Conservation (phyloP, 2,888 invertebrate genomes). For the Hypercompe scribonia region DNA sequence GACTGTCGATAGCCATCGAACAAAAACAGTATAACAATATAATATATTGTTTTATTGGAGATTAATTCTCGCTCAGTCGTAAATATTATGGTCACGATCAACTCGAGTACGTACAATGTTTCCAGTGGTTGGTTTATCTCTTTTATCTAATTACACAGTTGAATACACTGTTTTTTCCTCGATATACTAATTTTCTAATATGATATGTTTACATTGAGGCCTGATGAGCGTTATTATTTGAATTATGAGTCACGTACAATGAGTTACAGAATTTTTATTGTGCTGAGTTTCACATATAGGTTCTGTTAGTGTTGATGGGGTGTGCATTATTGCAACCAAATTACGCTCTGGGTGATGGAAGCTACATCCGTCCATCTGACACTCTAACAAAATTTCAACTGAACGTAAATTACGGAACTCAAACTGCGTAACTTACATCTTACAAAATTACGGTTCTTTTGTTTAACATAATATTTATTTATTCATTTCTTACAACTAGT, state of each 20-base stretch:
- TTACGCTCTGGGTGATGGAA: too few species aligned
- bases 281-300: too few species aligned
- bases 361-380: too few species aligned
- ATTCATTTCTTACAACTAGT: too few species aligned
- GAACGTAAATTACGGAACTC: too few species aligned
- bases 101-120: not conserved
- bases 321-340: too few species aligned
- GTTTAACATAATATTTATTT: too few species aligned
- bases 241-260: not conserved
- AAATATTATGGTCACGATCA: not conserved
- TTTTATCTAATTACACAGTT: not conserved
- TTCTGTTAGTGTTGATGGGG: too few species aligned
- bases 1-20: not conserved
- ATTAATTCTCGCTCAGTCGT: not conserved
- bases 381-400: too few species aligned
- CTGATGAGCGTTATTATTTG: not conserved
- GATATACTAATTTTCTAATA: not conserved
- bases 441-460: too few species aligned
- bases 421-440: too few species aligned
- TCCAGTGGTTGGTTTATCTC: not conserved
- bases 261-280: too few species aligned
- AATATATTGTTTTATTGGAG: not conserved
- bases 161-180: not conserved
- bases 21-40: not conserved
- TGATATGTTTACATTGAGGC: not conserved